Conservation (phyloP, 2,888 invertebrate species). For the Axea sp. region DNA sequence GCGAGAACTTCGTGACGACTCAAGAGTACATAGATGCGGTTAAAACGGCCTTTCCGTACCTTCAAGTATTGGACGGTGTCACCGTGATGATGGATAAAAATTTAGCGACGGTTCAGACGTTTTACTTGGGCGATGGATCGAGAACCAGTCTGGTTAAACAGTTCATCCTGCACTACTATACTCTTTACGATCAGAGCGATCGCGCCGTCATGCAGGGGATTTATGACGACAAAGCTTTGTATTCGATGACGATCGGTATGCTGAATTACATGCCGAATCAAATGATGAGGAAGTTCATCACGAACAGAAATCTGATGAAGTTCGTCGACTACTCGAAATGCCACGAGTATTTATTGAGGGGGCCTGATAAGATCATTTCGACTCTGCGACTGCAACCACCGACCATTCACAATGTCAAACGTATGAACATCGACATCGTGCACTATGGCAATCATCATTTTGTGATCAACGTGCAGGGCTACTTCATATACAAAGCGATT, state of each 20-base stretch:
- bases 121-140: slow-evolving; percentile 69
- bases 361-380: slow-evolving; percentile 75
- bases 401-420: slow-evolving; percentile 72
- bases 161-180: slow-evolving; percentile 74
- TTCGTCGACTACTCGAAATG: slow-evolving; percentile 77
- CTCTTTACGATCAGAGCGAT: slow-evolving; percentile 75
- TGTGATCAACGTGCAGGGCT: slow-evolving; percentile 73
- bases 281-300: slow-evolving; percentile 71
- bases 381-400: slow-evolving; percentile 71
- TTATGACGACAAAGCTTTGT: slow-evolving; percentile 74
- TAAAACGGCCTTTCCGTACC: slow-evolving; percentile 71
- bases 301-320: slow-evolving; percentile 75
- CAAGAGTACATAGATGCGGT: slow-evolving; percentile 73
- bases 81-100: slow-evolving; percentile 71
- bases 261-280: slow-evolving; percentile 72
- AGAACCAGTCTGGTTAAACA: slow-evolving; percentile 72
- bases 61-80: slow-evolving; percentile 74
- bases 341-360: slow-evolving; percentile 73
- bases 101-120: slow-evolving; percentile 66
- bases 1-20: slow-evolving; percentile 66
- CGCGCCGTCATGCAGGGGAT: slow-evolving; percentile 73
- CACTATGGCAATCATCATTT: slow-evolving; percentile 67
- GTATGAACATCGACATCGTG: slow-evolving; percentile 73
- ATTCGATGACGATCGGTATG: slow-evolving; percentile 74
- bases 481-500: slow-evolving; percentile 72